A percentile compares a stretch with the other conserved stretches of the same genome.
Evolutionary conservation across 2,113 vertebrate species (phyloP).

Genomic region (Sebastes fasciatus): DNA sequence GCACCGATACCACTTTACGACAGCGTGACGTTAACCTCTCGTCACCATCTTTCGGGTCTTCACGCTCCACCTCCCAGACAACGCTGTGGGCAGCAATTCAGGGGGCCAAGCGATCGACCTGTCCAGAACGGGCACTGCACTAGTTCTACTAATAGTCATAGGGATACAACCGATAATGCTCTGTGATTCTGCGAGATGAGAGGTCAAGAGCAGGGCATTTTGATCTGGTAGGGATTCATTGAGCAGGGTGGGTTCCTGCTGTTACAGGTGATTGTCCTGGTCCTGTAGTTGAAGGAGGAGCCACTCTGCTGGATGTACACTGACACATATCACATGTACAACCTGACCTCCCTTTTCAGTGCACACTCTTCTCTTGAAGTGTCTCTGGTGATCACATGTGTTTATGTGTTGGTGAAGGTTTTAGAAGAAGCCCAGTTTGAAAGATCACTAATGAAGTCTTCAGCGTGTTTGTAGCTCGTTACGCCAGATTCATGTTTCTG

Average conservation of each 20-base stretch:
- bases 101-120: too few relatives aligned
- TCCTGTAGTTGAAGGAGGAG: neutral
- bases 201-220: neutral
- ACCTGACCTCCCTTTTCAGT: neutral
- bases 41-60: too few relatives aligned
- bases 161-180: neutral
- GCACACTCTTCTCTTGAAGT: neutral
- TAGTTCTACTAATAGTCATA: neutral
- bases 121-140: too few relatives aligned
- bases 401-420: neutral
- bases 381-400: neutral
- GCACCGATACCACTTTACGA: too few relatives aligned
- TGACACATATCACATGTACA: neutral
- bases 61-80: too few relatives aligned
- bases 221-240: neutral
- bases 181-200: neutral
- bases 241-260: neutral
- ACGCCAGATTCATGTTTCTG: neutral
- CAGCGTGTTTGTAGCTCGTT: neutral
- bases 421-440: neutral
- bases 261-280: neutral
- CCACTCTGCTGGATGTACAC: neutral
- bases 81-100: too few relatives aligned
- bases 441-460: neutral
- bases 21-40: too few relatives aligned